Evolutionary conservation across 2,888 invertebrate species (phyloP), one percentile per base, ranked within the genome.

Genomic region (Coelinius sp.): DNA sequence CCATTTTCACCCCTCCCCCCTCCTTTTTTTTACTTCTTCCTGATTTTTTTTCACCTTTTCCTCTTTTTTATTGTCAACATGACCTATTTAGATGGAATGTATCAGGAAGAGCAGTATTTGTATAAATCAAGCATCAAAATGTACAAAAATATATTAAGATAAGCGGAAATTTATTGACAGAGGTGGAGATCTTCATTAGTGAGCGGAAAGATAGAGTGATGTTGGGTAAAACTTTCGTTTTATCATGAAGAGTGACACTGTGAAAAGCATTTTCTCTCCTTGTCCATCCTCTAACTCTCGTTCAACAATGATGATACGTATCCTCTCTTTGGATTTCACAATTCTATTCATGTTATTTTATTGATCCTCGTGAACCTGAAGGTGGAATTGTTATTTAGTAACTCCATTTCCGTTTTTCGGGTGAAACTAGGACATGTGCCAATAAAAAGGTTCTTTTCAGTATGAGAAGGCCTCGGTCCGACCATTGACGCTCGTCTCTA

Each of bases 311-410:
- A 10, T n/a, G 53, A 53, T 53, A 14, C n/a, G 14, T 41, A 25
- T 27, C 53, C 25, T 53, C 4, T 25, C 4, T 24, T 53, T 53
- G 24, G 24, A 52, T 52, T 52, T 52, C 14, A 53, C 53, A n/a
- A 53, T 53, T 25, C 53, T 14, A 53, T 25, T 53, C 52, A 52
- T 10, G 22, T 5, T 14, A 24, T 14, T 14, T 41, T 53, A 53
- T 53, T 27, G 44, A 63, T 52, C 31, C 12, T 8, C 27, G 17
- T 49, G 38, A 52, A 52, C 35, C 49, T 70, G 35, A 24, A 38
- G 20, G 22, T 35, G 24, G 38, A 75, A 77, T 73, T 73, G 75
- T 77, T 77, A 78, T 76, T 80, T 77, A 76, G 77, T 75, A 79
- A 78, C 76, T 76, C 75, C 69, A 78, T 78, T 79, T 77, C 75